Evolutionary conservation across 1,140 invertebrate genomes (phyloP).

Genomic region (Pseudoatta argentina): DNA sequence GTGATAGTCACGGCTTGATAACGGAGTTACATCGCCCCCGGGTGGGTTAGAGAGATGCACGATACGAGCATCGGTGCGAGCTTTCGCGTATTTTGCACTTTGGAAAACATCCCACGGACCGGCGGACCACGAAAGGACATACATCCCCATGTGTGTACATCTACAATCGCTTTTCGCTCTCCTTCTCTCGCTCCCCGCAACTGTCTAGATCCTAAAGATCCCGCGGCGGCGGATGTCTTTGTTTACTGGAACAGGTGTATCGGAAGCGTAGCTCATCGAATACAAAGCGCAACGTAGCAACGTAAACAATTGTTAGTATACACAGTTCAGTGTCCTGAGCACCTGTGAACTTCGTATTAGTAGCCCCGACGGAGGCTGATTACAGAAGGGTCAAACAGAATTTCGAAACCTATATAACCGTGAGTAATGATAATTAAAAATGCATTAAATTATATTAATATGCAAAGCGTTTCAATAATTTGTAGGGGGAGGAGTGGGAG

Average conservation of each 20-base stretch:
- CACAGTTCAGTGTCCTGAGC: neutral
- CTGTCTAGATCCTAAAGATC: conserved; percentile 45
- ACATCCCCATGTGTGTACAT: neutral
- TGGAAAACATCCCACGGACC: conserved; percentile 33
- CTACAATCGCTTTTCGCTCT: conserved; percentile 9
- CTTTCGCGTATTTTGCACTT: conserved; percentile 47
- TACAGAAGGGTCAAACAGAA: conserved; percentile 1
- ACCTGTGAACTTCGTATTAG: conserved; percentile 22
- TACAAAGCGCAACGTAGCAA: conserved; percentile 33
- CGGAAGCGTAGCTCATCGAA: conserved; percentile 38
- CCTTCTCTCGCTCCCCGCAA: conserved; percentile 9
- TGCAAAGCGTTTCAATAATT: conserved; percentile 12
- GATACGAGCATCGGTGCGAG: conserved; percentile 18
- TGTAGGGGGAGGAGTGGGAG: neutral
- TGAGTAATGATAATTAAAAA: conserved; percentile 11
- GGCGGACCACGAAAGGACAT: conserved; percentile 29
- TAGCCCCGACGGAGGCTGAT: neutral
- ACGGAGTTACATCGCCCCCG: conserved; percentile 28
- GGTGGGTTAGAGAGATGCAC: conserved; percentile 8
- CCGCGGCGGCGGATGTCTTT: conserved; percentile 44
- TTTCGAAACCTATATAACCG: neutral
- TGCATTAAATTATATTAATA: conserved; percentile 34
- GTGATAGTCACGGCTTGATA: conserved; percentile 35
- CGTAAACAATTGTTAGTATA: conserved; percentile 57
- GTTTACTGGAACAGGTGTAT: conserved; percentile 56